These are phyloP conservation scores for Callinectes sapidus DNA, from an alignment of 2,888 invertebrate species.

Conservation along the genomic window DNA sequence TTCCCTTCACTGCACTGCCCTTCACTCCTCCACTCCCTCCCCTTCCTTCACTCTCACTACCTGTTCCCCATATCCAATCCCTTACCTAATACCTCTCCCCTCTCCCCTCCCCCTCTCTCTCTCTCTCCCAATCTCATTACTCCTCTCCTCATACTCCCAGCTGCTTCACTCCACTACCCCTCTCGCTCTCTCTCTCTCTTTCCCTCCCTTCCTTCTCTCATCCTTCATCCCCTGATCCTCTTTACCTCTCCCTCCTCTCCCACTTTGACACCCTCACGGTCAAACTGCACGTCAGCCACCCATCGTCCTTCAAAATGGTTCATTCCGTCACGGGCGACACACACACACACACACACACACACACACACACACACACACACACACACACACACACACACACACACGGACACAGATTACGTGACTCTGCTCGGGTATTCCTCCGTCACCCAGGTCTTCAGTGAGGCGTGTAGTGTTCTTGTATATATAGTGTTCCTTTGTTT, in stretches of 20 bases:
- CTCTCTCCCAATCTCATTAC: neutral
- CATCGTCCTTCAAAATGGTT: neutral
- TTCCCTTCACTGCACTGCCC: neutral
- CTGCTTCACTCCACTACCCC: neutral
- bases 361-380: neutral
- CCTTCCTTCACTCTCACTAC: neutral
- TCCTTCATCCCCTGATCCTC: neutral
- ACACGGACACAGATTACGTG: neutral
- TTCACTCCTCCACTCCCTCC: neutral
- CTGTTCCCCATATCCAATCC: neutral
- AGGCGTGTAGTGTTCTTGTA: neutral
- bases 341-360: conserved; percentile 6
- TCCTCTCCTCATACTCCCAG: neutral
- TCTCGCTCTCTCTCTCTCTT: neutral
- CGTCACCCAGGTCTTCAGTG: neutral
- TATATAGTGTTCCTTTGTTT: too few relatives aligned
- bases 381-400: neutral
- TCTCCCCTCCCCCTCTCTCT: neutral
- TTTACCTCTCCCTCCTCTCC: neutral
- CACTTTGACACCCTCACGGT: neutral
- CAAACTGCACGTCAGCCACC: neutral
- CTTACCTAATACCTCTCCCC: neutral
- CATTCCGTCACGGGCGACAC: conserved; percentile 15
- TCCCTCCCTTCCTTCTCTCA: neutral
- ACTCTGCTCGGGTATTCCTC: neutral